Evolutionary conservation across 2,888 invertebrate genomes (phyloP).

Genomic region (Idaea straminata): DNA sequence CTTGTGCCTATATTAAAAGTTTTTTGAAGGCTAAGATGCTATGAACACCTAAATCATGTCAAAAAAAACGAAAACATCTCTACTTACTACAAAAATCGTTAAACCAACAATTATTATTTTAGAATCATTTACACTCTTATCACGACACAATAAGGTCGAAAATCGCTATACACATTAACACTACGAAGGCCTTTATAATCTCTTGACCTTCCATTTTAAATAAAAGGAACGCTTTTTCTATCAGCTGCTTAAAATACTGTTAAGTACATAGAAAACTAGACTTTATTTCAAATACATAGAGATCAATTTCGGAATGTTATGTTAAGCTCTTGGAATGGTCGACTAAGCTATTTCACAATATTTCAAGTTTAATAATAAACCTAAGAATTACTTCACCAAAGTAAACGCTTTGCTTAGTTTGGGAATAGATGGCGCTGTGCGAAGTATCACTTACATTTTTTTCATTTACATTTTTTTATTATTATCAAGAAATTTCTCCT

Average conservation of each 20-base stretch:
- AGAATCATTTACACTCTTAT: constrained; percentile 12
- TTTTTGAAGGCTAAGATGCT: neutral
- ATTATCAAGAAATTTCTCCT: no score
- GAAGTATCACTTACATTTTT: no score
- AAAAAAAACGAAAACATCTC: neutral
- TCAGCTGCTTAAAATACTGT: constrained; percentile 36
- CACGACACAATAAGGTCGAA: constrained; percentile 15
- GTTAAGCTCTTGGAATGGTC: constrained; percentile 20
- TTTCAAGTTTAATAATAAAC: no score
- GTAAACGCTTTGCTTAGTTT: neutral
- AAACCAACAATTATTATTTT: neutral
- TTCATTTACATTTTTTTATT: no score
- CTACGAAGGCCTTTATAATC: constrained; percentile 9
- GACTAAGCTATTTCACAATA: neutral
- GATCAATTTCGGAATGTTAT: constrained; percentile 45
- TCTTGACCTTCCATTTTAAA: constrained; percentile 18
- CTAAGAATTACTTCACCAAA: neutral
- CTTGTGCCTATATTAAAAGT: no score
- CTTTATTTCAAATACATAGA: constrained; percentile 36
- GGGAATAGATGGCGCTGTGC: neutral
- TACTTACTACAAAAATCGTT: neutral
- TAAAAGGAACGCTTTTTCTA: constrained; percentile 9
- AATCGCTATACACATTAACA: constrained; percentile 8
- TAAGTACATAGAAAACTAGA: constrained; percentile 32
- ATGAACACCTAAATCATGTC: neutral